These are phyloP conservation scores for Phoxinus phoxinus DNA, from an alignment of 2,113 vertebrate genomes.

Conservation along the genomic window DNA sequence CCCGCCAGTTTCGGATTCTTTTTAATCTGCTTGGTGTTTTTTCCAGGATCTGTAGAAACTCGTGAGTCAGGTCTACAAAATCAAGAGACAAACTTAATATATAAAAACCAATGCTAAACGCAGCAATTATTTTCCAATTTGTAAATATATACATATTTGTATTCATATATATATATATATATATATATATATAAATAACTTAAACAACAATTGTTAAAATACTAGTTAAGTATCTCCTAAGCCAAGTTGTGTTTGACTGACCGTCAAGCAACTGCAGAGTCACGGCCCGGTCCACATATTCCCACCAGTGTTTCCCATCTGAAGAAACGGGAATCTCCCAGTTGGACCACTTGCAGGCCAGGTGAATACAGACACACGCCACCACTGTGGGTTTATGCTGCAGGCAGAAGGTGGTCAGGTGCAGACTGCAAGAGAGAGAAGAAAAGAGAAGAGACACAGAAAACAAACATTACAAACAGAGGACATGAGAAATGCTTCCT, in stretches of 20 bases:
- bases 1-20: constrained; percentile 98
- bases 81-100: constrained; percentile 30
- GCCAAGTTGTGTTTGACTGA: constrained; percentile 63
- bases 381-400: constrained; percentile 98
- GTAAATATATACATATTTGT: too few relatives aligned
- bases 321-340: constrained; percentile 99
- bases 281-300: constrained; percentile 94
- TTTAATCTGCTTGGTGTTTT: constrained; percentile 98
- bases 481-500: constrained; percentile 25
- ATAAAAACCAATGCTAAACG: not conserved
- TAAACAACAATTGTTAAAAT: too few relatives aligned
- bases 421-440: constrained; percentile 81
- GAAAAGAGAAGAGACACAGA: not conserved
- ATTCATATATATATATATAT: too few relatives aligned
- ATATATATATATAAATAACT: too few relatives aligned
- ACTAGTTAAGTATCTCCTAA: not conserved
- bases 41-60: constrained; percentile 98
- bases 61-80: constrained; percentile 93
- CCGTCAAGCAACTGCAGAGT: constrained; percentile 94
- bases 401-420: constrained; percentile 99
- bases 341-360: constrained; percentile 99
- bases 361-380: constrained; percentile 97
- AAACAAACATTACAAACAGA: constrained; percentile 33
- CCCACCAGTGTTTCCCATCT: constrained; percentile 98
- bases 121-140: not conserved